Conservation (phyloP, 2,888 invertebrate genomes). For the Ryuthela nishihirai region DNA sequence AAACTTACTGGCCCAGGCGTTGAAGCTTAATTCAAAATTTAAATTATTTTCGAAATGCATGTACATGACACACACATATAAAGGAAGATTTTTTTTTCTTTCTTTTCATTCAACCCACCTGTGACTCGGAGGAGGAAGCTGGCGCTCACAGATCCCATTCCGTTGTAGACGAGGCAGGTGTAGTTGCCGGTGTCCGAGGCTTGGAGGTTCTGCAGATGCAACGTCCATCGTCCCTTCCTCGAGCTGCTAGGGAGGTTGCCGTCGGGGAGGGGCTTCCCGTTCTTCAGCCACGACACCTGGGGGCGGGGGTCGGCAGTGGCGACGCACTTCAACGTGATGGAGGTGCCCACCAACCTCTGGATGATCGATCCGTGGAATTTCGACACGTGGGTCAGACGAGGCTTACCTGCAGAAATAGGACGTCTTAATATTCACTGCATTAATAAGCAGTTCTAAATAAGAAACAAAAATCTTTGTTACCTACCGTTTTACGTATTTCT, state of each 20-base stretch:
- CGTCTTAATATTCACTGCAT: no score
- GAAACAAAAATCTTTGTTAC: no score
- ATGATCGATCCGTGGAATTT: slow-evolving; percentile 24
- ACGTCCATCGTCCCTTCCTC: slow-evolving; percentile 26
- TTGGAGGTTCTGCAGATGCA: slow-evolving; percentile 30
- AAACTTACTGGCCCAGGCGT: no score
- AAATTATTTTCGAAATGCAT: no score
- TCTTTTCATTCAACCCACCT: slow-evolving; percentile 24
- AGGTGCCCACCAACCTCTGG: slow-evolving; percentile 29
- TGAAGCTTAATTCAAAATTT: no score
- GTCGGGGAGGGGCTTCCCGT: slow-evolving; percentile 39
- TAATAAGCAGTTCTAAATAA: no score
- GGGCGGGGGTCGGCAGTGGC: slow-evolving; percentile 40
- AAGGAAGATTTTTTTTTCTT: no score
- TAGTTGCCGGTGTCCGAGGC: slow-evolving; percentile 39
- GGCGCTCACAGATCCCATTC: slow-evolving; percentile 15
- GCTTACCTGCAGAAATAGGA: slow-evolving; percentile 23
- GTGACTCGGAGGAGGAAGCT: slow-evolving; percentile 34
- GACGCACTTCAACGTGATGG: slow-evolving; percentile 40
- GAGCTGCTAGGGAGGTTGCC: slow-evolving; percentile 9
- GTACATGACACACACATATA: no score
- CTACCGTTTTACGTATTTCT: no score
- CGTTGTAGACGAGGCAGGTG: slow-evolving; percentile 32
- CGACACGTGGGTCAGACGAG: slow-evolving; percentile 24
- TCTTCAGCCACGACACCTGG: slow-evolving; percentile 40